Base-by-base conservation (phyloP, 2,888 invertebrate genomes). In the Linhomoeus sp. region DNA sequence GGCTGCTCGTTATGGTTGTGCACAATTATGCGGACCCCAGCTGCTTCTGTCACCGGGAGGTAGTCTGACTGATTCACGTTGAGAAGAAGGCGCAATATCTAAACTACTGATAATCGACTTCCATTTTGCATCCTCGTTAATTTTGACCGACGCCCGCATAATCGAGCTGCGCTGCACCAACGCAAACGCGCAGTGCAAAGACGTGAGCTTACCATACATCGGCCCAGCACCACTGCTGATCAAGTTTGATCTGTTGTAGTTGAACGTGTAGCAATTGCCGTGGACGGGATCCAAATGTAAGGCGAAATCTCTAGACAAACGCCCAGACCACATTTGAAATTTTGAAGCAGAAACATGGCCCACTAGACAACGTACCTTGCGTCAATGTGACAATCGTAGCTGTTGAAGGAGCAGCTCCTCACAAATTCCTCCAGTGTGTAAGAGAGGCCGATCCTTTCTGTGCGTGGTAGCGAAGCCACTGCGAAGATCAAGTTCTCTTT, bases 211-310 rank as follows among this genome's bases (percentile, higher is more conserved):
- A 41, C 57, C 56, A 45, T 56, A 56, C 54, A 55, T 55, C 14
- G 57, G 56, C 17, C 57, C 60, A n/a, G 62, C 60, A 41, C 61
- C 43, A 35, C 52, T 57, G 48, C 59, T 62, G 37, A 55, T 58
- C 48, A 61, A 40, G 33, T 57, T 55, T 1, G 60, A 58, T 1
- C 58, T 56, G 45, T 63, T 62, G 51, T 58, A 64, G 45, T 64
- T 64, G 50, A 64, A 63, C 7, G 61, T 63, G 50, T 58, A 63
- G 47, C 63, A 63, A 48, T 64, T 64, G 12, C 63, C 63, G 46
- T 56, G 64, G 45, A 60, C 60, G 1, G 63, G 63, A 45, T 63
- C 63, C 46, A 61, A 53, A 41, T 64, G 63, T 17, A 64, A 50
- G 51, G 58, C 56, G 50, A 63, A 63, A 47, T 64, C 63, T 24